Conservation (phyloP, 2,113 vertebrate species). For the Clupea harengus region DNA sequence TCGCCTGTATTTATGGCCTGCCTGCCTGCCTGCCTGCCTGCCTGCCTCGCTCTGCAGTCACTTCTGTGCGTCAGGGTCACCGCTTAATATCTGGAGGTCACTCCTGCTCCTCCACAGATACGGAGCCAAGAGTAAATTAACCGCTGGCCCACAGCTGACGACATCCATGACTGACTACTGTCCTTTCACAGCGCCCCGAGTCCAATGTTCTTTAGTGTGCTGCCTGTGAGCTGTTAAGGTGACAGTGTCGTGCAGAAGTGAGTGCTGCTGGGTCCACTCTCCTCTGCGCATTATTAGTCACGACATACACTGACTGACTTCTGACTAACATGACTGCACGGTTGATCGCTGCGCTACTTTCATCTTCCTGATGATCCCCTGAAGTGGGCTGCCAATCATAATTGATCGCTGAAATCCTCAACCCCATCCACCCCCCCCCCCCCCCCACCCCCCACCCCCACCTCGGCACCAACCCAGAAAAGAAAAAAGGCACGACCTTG, state of each 20-base stretch:
- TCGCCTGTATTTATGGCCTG: not conserved
- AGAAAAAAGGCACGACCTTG: conserved; percentile 31
- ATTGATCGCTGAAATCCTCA: not conserved
- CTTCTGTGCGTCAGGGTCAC: conserved; percentile 12
- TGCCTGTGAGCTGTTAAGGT: not conserved
- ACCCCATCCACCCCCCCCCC: not conserved
- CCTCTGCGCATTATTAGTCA: not conserved
- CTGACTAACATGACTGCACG: not conserved
- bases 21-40: not conserved
- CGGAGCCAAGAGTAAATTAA: conserved; percentile 28
- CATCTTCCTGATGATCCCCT: not conserved
- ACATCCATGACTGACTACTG: not conserved
- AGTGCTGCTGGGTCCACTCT: not conserved
- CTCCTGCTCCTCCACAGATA: conserved; percentile 9
- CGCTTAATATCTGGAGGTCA: conserved; percentile 29
- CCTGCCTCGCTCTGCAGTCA: not conserved
- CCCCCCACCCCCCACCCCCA: not conserved
- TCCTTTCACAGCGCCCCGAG: no score
- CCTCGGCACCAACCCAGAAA: not conserved
- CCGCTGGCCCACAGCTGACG: not conserved
- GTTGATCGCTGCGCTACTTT: not conserved
- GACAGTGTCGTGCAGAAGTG: not conserved
- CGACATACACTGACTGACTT: not conserved
- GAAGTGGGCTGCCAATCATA: not conserved
- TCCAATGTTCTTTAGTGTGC: not conserved